A percentile compares a stretch with the other conserved stretches of the same genome.
phyloP scores from a whole-genome alignment of 2,888 invertebrate species.

The Pyrgus malvae region DNA sequence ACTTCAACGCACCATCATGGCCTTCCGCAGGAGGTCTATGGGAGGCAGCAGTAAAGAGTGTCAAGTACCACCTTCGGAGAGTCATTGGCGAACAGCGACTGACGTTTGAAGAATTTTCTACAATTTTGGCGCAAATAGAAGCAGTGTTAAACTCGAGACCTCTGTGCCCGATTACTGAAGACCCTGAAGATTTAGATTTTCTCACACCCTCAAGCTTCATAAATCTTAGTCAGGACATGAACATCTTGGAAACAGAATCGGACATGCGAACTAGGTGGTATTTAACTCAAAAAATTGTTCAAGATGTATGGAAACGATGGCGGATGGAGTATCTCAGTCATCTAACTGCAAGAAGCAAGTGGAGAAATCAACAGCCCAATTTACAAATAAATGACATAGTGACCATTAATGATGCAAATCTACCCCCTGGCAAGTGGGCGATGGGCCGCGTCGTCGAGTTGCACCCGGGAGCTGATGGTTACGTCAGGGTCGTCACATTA shows the following conservation, averaged over 20 bases:
- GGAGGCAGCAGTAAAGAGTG: neutral
- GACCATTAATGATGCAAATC: constrained; percentile 27
- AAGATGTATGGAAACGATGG: constrained; percentile 29
- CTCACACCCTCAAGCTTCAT: constrained; percentile 4
- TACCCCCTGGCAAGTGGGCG: constrained; percentile 32
- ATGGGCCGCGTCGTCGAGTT: constrained; percentile 24
- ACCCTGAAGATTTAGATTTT: constrained; percentile 22
- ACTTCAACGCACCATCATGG: neutral
- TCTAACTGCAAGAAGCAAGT: constrained; percentile 11
- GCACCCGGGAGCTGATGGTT: constrained; percentile 27
- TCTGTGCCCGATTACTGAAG: constrained; percentile 14
- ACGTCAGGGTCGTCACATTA: constrained; percentile 25
- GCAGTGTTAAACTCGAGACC: constrained; percentile 12
- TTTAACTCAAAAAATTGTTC: constrained; percentile 7
- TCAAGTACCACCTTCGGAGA: neutral
- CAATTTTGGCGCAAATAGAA: constrained; percentile 11
- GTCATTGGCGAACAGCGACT: neutral
- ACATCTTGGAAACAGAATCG: constrained; percentile 25
- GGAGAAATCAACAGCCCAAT: constrained; percentile 11
- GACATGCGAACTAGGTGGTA: constrained; percentile 29
- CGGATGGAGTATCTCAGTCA: constrained; percentile 15
- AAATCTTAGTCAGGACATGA: too few relatives aligned
- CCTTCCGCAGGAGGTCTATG: neutral
- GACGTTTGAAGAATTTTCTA: constrained; percentile 1
- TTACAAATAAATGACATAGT: constrained; percentile 27